Evolutionary conservation across 2,797 vertebrate genomes (phyloP).

Genomic region (Phrynocephalus guinanensis): DNA sequence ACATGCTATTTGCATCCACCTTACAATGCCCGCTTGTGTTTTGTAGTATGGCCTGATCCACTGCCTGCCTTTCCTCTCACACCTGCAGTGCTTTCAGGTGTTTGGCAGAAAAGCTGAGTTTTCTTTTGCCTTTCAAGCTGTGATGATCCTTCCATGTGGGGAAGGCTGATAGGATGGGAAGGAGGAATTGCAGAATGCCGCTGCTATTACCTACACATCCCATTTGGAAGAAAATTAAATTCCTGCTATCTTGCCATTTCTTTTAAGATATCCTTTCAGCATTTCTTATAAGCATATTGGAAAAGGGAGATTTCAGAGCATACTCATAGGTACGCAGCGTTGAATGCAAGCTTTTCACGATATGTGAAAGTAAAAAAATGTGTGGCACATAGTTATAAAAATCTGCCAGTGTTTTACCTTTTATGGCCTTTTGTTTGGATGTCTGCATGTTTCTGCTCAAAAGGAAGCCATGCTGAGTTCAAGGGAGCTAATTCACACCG

Average conservation of each 20-base stretch:
- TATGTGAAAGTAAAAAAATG: background rate
- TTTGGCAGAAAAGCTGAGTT: background rate
- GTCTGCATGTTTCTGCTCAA: background rate
- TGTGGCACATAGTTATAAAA: background rate
- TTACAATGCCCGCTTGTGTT: background rate
- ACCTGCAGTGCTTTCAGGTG: background rate
- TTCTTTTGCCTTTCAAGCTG: slow-evolving; percentile 22
- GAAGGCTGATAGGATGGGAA: background rate
- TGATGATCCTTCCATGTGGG: background rate
- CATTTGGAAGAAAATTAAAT: background rate
- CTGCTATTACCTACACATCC: background rate
- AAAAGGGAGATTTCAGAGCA: background rate
- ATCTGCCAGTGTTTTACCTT: background rate
- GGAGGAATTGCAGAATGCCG: background rate
- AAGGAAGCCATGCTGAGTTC: background rate
- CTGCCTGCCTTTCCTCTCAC: background rate
- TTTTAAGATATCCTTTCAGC: background rate
- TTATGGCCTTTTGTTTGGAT: background rate
- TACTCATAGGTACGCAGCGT: background rate
- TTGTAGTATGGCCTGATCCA: background rate
- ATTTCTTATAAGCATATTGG: background rate
- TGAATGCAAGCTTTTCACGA: background rate
- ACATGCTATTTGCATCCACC: background rate
- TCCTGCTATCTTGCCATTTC: slow-evolving; percentile 17
- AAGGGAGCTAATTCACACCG: background rate